These are phyloP conservation scores for Prinia subflava DNA, from an alignment of 2,113 vertebrate genomes.

Conservation along the genomic window DNA sequence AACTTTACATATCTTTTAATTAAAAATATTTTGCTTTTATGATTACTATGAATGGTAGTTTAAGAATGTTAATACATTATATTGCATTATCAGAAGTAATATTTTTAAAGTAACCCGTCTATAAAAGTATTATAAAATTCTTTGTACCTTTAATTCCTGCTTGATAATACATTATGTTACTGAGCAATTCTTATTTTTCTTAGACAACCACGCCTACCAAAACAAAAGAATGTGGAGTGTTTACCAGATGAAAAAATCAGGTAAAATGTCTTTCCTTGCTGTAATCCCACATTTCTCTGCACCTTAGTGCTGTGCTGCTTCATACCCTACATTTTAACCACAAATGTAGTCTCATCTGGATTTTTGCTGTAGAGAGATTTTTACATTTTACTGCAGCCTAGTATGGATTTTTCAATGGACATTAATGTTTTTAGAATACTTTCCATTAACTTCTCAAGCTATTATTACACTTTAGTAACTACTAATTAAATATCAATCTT, in stretches of 20 bases:
- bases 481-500: not conserved
- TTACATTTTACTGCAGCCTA: not conserved
- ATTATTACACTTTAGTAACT: not conserved
- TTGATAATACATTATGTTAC: not conserved
- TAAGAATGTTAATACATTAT: not conserved
- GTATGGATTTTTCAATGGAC: not conserved
- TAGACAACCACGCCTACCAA: constrained; percentile 80
- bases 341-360: not conserved
- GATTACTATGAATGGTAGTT: not conserved
- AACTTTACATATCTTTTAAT: not conserved
- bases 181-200: not conserved
- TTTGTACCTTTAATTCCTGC: not conserved
- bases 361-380: not conserved
- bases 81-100: not conserved
- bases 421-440: not conserved
- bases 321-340: not conserved
- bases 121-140: not conserved
- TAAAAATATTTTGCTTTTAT: not conserved
- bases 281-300: not conserved
- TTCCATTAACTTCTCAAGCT: not conserved
- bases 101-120: not conserved
- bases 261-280: constrained; percentile 62
- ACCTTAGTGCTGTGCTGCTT: not conserved
- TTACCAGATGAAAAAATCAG: constrained; percentile 69
- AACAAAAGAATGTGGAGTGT: constrained; percentile 82